Conservation (phyloP, 2,888 invertebrate genomes). For the Dryadula phaetusa region DNA sequence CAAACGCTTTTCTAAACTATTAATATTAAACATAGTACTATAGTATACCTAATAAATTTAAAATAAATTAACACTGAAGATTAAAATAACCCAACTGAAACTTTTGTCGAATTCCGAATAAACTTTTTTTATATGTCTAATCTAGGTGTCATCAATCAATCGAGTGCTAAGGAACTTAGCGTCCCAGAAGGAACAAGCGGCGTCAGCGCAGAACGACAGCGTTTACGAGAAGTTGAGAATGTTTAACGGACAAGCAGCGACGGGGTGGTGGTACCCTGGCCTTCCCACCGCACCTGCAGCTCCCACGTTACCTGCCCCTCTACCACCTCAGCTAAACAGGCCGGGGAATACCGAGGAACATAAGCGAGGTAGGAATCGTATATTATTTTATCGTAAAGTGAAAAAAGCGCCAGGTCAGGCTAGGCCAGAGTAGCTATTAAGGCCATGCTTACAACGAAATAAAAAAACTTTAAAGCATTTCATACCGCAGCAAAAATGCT, state of each 20-base stretch:
- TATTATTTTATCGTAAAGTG: neutral
- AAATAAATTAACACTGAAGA: too few species aligned
- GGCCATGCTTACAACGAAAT: too few species aligned
- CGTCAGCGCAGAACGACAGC: slow-evolving; percentile 91
- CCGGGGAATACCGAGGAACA: slow-evolving; percentile 86
- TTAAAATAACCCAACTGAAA: too few species aligned
- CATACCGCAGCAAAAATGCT: too few species aligned
- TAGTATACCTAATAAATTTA: too few species aligned
- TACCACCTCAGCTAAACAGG: slow-evolving; percentile 84
- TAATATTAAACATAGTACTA: too few species aligned
- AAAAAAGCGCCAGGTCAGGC: too few species aligned
- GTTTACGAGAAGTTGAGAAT: slow-evolving; percentile 97
- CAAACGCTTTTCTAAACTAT: too few species aligned
- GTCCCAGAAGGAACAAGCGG: slow-evolving; percentile 97
- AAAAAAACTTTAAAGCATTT: too few species aligned
- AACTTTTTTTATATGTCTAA: too few species aligned
- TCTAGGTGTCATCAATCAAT: slow-evolving; percentile 98
- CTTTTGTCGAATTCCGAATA: too few species aligned
- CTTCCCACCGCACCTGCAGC: slow-evolving; percentile 89
- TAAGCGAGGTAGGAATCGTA: slow-evolving; percentile 87
- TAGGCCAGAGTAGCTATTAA: too few species aligned
- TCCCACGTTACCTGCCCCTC: slow-evolving; percentile 89
- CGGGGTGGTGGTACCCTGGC: slow-evolving; percentile 94
- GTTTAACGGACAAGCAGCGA: slow-evolving; percentile 95
- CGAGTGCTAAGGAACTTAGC: slow-evolving; percentile 98